These are phyloP conservation scores for Coccyzus lansbergi DNA, from an alignment of 2,797 vertebrate genomes.

Conservation along the genomic window DNA sequence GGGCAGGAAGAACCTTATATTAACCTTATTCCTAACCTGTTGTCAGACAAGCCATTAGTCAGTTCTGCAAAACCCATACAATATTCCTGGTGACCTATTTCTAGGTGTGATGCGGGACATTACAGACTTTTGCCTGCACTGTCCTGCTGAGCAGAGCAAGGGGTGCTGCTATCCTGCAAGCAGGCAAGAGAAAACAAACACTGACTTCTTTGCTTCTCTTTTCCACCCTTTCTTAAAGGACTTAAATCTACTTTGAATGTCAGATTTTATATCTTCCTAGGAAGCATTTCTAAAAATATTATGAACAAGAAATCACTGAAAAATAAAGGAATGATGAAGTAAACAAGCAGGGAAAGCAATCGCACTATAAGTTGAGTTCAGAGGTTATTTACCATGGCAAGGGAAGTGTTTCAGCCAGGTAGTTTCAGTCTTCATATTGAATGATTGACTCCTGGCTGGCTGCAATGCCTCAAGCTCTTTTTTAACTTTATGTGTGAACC, in stretches of 20 bases:
- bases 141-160: neutral
- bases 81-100: neutral
- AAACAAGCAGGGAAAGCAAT: neutral
- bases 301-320: neutral
- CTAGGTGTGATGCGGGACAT: neutral
- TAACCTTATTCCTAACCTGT: neutral
- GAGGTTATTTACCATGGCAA: neutral
- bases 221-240: neutral
- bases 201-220: neutral
- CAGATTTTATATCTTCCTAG: neutral
- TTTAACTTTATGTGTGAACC: neutral
- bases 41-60: neutral
- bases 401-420: neutral
- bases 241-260: neutral
- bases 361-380: rapidly evolving
- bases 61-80: neutral
- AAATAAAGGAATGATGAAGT: neutral
- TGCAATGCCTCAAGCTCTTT: neutral
- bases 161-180: neutral
- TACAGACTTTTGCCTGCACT: neutral
- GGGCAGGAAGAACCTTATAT: neutral
- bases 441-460: neutral
- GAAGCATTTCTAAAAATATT: neutral
- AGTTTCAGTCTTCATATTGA: neutral
- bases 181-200: neutral